phyloP scores from a whole-genome alignment of 2,888 invertebrate genomes.

The Lacanobia wlatinum region DNA sequence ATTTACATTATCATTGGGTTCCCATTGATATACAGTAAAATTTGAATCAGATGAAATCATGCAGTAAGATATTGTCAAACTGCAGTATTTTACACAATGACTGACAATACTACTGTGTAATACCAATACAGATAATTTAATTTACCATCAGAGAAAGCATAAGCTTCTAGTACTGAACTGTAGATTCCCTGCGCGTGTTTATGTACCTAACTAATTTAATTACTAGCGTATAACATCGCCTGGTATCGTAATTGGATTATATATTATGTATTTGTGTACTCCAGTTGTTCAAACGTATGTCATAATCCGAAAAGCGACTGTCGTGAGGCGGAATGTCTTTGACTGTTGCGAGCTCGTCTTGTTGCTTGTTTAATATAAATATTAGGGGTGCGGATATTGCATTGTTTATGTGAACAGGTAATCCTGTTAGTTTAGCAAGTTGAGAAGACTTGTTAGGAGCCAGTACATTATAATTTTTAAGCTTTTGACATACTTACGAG shows the following conservation, averaged over 20 bases:
- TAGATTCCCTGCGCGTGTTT: slow-evolving; percentile 35
- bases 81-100: neutral
- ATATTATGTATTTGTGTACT: slow-evolving; percentile 50
- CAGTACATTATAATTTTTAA: too few relatives aligned
- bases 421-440: neutral
- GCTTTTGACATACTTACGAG: too few relatives aligned
- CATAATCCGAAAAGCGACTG: slow-evolving; percentile 30
- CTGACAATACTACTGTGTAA: neutral
- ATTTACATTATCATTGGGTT: too few relatives aligned
- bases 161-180: slow-evolving; percentile 17
- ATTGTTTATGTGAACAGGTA: neutral
- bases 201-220: slow-evolving; percentile 50
- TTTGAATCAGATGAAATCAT: too few relatives aligned
- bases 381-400: slow-evolving; percentile 22
- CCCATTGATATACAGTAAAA: too few relatives aligned
- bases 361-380: slow-evolving; percentile 38
- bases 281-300: slow-evolving; percentile 44
- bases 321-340: slow-evolving; percentile 8
- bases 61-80: neutral
- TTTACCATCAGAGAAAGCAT: slow-evolving; percentile 8
- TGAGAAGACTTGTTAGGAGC: too few relatives aligned
- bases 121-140: slow-evolving; percentile 19
- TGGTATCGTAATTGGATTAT: slow-evolving; percentile 55
- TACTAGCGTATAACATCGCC: slow-evolving; percentile 37
- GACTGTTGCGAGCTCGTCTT: neutral